Base-by-base conservation (phyloP, 2,113 vertebrate genomes). In the Vidua macroura region DNA sequence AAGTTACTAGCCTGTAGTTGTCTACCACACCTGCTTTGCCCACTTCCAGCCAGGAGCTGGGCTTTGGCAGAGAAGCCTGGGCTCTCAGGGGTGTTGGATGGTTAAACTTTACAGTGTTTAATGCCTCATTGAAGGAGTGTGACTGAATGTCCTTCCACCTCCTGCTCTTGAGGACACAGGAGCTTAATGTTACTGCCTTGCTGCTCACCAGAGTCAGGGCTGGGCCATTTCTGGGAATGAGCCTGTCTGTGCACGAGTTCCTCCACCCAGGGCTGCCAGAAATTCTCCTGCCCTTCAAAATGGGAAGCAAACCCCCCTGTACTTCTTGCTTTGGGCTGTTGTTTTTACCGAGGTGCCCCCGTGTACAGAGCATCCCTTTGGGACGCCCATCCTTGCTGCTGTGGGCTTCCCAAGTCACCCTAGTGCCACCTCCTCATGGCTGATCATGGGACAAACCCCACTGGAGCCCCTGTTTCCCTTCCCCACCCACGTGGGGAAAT, bases 401-500 rank as follows among this genome's bases (percentile, higher is more conserved):
- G n/a, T 3, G 33, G 39, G 25, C 35, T n/a, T 19, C 55, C 35
- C 2, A 2, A 2, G 4, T 25, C 37, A 28, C 51, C 19, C 17
- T 11, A 6, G 20, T 14, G 0, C 14, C 35, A 5, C 27, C 35
- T 82, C 63, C n/a, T 27, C 4, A 0, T 2, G 52, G 44, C 4
- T 11, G 30, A 8, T 79, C 4, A 1, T 0, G 0, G 49, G 44
- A 31, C 1, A 2, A 44, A 22, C 24, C 16, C 43, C 0, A 0
- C 44, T 0, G 1, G 4, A 28, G 15, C 22, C 53, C 39, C 52
- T 9, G 7, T 8, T 85, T 24, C 27, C 21, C 53, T 25, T 64
- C 58, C 30, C n/a, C 5, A 3, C 11, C 52, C 9, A 0, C 17
- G 24, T 3, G 10, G 72, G 69, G 43, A 1, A 0, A 6, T 84